Conservation (phyloP, 1,140 invertebrate genomes). For the Steinernema khuongi region DNA sequence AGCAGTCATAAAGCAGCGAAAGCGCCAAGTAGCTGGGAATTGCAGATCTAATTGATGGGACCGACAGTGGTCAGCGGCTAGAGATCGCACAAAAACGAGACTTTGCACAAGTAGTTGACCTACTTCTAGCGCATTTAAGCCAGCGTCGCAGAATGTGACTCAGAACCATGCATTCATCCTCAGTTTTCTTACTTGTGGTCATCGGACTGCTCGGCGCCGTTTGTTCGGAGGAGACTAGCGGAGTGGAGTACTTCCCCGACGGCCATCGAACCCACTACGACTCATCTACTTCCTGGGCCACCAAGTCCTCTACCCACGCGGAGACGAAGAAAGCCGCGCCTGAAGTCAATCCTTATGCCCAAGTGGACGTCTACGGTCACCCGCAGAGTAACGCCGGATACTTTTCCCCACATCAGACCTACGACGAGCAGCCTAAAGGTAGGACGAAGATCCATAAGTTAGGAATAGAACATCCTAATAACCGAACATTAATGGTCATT, state of each 20-base stretch:
- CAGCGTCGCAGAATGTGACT: background rate
- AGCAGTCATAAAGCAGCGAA: background rate
- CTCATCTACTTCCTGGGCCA: background rate
- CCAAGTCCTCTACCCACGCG: background rate
- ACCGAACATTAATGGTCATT: no score
- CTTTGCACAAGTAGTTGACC: background rate
- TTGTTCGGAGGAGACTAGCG: background rate
- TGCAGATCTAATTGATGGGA: background rate
- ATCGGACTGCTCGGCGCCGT: background rate
- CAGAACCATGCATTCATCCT: background rate
- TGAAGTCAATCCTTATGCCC: background rate
- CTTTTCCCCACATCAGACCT: background rate
- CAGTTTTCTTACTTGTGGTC: background rate
- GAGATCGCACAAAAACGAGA: background rate
- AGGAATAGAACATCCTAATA: no score
- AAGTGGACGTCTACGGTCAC: background rate
- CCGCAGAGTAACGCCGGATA: background rate
- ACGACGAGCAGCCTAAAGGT: background rate
- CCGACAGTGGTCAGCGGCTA: background rate
- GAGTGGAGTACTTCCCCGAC: background rate
- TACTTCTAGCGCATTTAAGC: background rate
- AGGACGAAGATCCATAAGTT: no score
- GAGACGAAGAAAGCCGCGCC: background rate
- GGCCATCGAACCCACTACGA: background rate
- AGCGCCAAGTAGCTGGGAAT: constrained; percentile 2